phyloP scores from a whole-genome alignment of 2,113 vertebrate species.

The Scortum barcoo region DNA sequence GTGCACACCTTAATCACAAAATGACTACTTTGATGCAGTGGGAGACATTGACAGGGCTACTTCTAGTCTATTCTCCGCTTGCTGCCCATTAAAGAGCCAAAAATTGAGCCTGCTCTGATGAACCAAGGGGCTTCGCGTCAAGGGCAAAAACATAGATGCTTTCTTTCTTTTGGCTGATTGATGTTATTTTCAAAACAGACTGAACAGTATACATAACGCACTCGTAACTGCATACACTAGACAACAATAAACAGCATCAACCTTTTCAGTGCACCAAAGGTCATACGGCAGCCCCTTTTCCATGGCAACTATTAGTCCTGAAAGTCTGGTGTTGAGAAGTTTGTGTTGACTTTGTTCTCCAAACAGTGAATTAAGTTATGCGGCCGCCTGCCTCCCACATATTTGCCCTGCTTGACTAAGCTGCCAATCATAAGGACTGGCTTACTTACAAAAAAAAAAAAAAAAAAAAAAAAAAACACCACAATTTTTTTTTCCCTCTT shows the following conservation, averaged over 20 bases:
- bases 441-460: constrained; percentile 1
- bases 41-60: constrained; percentile 53
- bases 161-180: background rate
- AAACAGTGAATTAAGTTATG: constrained; percentile 41
- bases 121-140: constrained; percentile 15
- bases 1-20: constrained; percentile 72
- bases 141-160: constrained; percentile 15
- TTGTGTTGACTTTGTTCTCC: constrained; percentile 52
- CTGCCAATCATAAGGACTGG: constrained; percentile 44
- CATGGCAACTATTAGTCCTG: constrained; percentile 22
- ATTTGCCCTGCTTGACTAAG: constrained; percentile 48
- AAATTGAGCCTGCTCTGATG: constrained; percentile 10
- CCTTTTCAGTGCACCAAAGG: background rate
- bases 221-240: background rate
- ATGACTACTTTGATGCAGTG: constrained; percentile 66
- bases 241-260: constrained; percentile 7
- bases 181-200: constrained; percentile 3
- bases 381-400: constrained; percentile 48
- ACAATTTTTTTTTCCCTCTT: no score
- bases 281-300: background rate
- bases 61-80: constrained; percentile 38
- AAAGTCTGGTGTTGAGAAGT: constrained; percentile 20
- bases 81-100: constrained; percentile 46
- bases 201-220: background rate
- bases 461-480: constrained; percentile 14